Percentiles rank a stretch among this genome's conserved stretches.
Conservation (phyloP, 1,140 invertebrate species). For the Aphelinus certus region DNA sequence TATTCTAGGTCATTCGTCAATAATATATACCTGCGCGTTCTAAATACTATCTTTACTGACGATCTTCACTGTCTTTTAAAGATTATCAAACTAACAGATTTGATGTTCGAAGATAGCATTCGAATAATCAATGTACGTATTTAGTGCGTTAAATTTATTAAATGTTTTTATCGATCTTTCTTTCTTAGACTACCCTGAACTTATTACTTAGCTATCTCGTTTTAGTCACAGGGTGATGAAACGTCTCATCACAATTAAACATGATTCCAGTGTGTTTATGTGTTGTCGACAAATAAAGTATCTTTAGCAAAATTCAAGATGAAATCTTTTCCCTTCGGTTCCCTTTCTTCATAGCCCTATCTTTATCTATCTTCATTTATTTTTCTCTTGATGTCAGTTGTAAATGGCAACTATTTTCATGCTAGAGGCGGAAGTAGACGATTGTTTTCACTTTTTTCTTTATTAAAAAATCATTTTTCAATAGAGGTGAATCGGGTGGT, state of each 20-base stretch:
- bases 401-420: neutral
- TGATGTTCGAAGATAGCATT: too few relatives aligned
- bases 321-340: conserved; percentile 38
- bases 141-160: too few relatives aligned
- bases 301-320: conserved; percentile 38
- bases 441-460: neutral
- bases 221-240: too few relatives aligned
- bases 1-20: too few relatives aligned
- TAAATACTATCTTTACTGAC: too few relatives aligned
- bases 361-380: conserved; percentile 16
- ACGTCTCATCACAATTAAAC: conserved; percentile 6
- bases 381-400: neutral
- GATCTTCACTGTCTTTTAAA: too few relatives aligned
- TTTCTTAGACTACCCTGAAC: too few relatives aligned
- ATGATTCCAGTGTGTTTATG: conserved; percentile 34
- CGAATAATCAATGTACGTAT: too few relatives aligned
- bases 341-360: conserved; percentile 22
- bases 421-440: neutral
- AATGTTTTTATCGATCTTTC: too few relatives aligned
- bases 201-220: too few relatives aligned
- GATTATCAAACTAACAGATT: too few relatives aligned
- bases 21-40: too few relatives aligned
- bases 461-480: conserved; percentile 9
- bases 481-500: conserved; percentile 16
- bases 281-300: conserved; percentile 42